phyloP scores from a whole-genome alignment of 2,113 vertebrate genomes.

The Ariopsis seemanni region DNA sequence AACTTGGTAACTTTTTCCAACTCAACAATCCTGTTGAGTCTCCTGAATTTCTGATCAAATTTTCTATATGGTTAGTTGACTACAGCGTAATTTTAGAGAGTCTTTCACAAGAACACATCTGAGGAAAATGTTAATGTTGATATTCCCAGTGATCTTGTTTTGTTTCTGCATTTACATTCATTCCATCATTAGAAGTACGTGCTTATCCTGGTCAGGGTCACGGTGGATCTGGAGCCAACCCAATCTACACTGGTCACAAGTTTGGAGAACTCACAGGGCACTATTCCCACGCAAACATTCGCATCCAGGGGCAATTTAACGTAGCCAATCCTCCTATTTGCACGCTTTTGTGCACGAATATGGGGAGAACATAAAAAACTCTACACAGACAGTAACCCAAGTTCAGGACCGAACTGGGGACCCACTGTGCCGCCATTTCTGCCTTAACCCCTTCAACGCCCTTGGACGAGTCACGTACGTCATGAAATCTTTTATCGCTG shows the following conservation, averaged over 20 bases:
- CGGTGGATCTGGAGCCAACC: neutral
- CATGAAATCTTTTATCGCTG: too few species aligned
- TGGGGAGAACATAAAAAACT: neutral
- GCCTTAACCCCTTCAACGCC: too few species aligned
- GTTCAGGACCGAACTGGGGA: neutral
- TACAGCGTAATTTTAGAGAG: neutral
- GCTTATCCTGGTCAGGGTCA: neutral
- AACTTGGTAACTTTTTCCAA: neutral
- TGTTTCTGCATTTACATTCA: neutral
- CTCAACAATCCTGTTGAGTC: neutral
- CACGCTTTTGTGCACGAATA: neutral
- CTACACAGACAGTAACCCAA: neutral
- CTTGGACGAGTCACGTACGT: too few species aligned
- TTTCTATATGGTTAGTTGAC: neutral
- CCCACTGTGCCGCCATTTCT: neutral
- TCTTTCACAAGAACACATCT: neutral
- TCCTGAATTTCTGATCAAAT: neutral
- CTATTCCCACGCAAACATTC: neutral
- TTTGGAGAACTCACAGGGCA: neutral
- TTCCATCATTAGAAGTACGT: neutral
- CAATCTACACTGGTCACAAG: neutral
- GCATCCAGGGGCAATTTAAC: neutral
- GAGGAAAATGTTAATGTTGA: neutral
- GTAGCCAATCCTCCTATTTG: neutral
- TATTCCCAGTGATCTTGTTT: neutral